Evolutionary conservation across 2,888 invertebrate species (phyloP).

Genomic region (Gari tellinella): DNA sequence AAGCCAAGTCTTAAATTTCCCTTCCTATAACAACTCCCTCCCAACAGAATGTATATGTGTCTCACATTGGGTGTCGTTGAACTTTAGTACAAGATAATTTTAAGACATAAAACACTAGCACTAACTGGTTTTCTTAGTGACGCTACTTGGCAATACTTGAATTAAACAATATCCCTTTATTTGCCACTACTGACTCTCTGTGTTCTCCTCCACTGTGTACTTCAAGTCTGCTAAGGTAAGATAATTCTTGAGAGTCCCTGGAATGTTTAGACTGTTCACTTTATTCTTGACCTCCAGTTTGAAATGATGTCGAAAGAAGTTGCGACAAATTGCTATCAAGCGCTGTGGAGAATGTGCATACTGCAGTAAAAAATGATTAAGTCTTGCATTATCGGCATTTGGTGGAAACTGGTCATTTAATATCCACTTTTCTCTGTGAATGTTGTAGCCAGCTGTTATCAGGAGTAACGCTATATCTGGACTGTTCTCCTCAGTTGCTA

Average conservation of each 20-base stretch:
- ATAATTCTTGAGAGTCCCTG: slow-evolving; percentile 64
- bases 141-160: too few species aligned
- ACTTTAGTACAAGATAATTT: too few species aligned
- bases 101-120: too few species aligned
- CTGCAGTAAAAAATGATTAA: slow-evolving; percentile 53
- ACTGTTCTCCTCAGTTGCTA: slow-evolving; percentile 60
- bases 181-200: neutral
- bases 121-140: too few species aligned
- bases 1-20: too few species aligned
- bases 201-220: slow-evolving; percentile 6
- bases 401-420: slow-evolving; percentile 51
- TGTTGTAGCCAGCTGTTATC: slow-evolving; percentile 70
- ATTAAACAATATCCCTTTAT: too few species aligned
- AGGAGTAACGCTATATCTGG: slow-evolving; percentile 64
- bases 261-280: slow-evolving; percentile 62
- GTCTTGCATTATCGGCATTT: slow-evolving; percentile 5
- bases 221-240: slow-evolving; percentile 56
- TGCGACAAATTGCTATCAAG: slow-evolving; percentile 68
- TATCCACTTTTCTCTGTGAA: slow-evolving; percentile 71
- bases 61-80: too few species aligned
- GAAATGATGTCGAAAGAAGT: slow-evolving; percentile 62
- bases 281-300: slow-evolving; percentile 52
- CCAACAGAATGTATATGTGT: too few species aligned
- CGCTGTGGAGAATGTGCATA: slow-evolving; percentile 63
- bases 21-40: too few species aligned